Base-by-base conservation (phyloP, 1,140 invertebrate species). In the Scylla paramamosain region DNA sequence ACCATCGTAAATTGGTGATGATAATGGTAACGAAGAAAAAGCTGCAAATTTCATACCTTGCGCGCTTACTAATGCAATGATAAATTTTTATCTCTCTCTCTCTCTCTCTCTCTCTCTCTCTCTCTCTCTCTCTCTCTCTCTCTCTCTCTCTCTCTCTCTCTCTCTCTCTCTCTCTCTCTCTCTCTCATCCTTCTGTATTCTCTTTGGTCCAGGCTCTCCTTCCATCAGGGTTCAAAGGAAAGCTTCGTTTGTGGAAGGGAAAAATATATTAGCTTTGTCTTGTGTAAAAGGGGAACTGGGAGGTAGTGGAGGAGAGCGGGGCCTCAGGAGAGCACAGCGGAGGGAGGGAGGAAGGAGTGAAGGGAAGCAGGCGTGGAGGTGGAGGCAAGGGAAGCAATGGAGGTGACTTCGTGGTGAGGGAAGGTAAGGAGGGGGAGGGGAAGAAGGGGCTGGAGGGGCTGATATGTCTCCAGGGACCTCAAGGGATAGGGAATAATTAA, bases 141-240 rank as follows among this genome's bases (percentile, higher is more conserved):
- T 48, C 46, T 48, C 46, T 48, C 46, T 48, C 52, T 59, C 52
- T 59, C 52, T 59, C 52, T 59, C 67, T 77, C 67, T 59, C 67
- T 77, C 67, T n/a, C n/a, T n/a, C 67, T 77, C 67, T n/a, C n/a
- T n/a, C 67, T 77, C 67, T n/a, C n/a, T n/a, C 67, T 77, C 67
- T n/a, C n/a, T n/a, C 67, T 77, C 67, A 2, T 77, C 25, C 25
- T 77, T n/a, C 8, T 77, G 8, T 77, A n/a, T 77, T 77, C 25
- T 77, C 0, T 77, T 77, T 77, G 59, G 59, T 67, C 10, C 20
- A 8, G 59, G 20, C 59, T 67, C 59, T 10, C 20, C 20, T 25
- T 67, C 59, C 59, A 67, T 67, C 59, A 25, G 7, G 59, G 59
- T 16, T 67, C 59, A 67, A 67, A 67, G 59, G 59, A 67, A 67